These are phyloP conservation scores for Phycodurus eques DNA, from an alignment of 2,113 vertebrate genomes.

Conservation along the genomic window DNA sequence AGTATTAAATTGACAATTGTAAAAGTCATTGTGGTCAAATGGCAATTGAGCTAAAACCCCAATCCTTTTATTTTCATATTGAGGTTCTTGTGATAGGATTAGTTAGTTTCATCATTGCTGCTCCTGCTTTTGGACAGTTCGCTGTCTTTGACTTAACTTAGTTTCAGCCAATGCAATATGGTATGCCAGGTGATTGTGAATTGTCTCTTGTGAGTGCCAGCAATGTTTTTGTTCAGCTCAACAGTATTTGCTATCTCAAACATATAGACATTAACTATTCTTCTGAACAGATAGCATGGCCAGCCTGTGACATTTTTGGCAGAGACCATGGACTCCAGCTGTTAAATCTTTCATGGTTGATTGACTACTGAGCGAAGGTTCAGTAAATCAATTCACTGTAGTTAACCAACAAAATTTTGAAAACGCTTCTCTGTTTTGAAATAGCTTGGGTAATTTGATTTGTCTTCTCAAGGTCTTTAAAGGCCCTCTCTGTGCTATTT, in stretches of 20 bases:
- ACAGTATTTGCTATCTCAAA: constrained; percentile 44
- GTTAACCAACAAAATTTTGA: constrained; percentile 14
- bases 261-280: constrained; percentile 46
- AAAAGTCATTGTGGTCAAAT: constrained; percentile 34
- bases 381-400: constrained; percentile 12
- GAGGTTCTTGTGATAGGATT: constrained; percentile 4
- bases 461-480: constrained; percentile 15
- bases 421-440: constrained; percentile 3
- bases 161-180: constrained; percentile 28
- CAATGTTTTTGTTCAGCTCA: constrained; percentile 47
- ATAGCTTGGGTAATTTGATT: constrained; percentile 12
- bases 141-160: constrained; percentile 28
- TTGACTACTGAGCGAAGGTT: constrained; percentile 8
- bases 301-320: constrained; percentile 11
- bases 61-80: constrained; percentile 13
- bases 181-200: constrained; percentile 53
- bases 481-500: constrained; percentile 24
- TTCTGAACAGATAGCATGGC: constrained; percentile 27
- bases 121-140: constrained; percentile 28
- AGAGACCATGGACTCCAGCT: neutral
- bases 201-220: constrained; percentile 51
- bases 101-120: neutral
- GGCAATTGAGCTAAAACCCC: constrained; percentile 16
- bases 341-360: neutral
- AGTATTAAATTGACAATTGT: constrained; percentile 7